These are phyloP conservation scores for Strix uralensis DNA, from an alignment of 2,113 vertebrate species.

Conservation along the genomic window DNA sequence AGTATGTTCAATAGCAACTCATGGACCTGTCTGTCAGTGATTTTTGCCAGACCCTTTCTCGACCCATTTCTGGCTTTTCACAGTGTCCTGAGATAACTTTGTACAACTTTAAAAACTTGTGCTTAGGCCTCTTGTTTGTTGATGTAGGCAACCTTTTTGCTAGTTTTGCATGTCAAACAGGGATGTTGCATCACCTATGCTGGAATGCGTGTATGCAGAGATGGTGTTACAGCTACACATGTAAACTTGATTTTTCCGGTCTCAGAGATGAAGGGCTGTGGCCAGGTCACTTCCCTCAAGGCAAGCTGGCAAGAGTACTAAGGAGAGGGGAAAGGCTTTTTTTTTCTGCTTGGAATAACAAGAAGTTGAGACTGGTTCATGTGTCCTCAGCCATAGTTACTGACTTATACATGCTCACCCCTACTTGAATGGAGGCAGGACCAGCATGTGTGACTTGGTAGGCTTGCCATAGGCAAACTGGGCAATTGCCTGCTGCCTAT, in stretches of 20 bases:
- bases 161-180: neutral
- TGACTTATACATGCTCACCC: neutral
- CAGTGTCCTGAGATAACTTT: neutral
- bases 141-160: neutral
- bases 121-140: neutral
- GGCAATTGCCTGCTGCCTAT: neutral
- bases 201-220: neutral
- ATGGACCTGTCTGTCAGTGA: neutral
- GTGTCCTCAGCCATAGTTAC: neutral
- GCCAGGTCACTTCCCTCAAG: neutral
- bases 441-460: accelerated
- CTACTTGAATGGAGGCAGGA: neutral
- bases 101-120: neutral
- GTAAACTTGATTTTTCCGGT: neutral
- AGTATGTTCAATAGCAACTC: neutral
- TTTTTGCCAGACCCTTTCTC: neutral
- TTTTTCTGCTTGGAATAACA: neutral
- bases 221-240: neutral
- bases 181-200: neutral
- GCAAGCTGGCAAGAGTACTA: neutral
- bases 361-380: neutral
- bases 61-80: neutral
- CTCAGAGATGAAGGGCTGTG: neutral
- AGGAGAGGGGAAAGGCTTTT: neutral
- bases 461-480: neutral